These are phyloP conservation scores for Steatocranus sp. DNA, from an alignment of 2,797 vertebrate genomes.

Conservation along the genomic window DNA sequence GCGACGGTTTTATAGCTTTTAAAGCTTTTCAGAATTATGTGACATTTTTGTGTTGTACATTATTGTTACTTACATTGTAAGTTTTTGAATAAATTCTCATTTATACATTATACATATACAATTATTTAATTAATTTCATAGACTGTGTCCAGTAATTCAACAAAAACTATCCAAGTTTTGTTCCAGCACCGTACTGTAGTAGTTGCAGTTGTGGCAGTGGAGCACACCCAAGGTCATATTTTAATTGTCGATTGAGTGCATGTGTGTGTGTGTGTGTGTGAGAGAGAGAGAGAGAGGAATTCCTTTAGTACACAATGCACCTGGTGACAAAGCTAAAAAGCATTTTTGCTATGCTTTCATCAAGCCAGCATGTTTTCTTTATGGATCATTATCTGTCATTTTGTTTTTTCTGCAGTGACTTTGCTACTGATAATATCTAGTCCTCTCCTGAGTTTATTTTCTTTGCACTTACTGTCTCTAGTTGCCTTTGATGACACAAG, in stretches of 20 bases:
- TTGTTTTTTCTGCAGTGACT: constrained; percentile 17
- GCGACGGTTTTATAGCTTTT: background rate
- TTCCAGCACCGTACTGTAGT: background rate
- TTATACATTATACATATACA: background rate
- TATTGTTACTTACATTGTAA: background rate
- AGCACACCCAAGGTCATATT: background rate
- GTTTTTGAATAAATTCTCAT: background rate
- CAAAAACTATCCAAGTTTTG: background rate
- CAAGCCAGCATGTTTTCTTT: constrained; percentile 29
- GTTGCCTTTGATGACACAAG: background rate
- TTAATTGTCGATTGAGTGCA: background rate
- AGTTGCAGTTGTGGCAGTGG: background rate
- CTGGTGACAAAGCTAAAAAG: constrained; percentile 25
- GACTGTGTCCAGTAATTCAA: background rate
- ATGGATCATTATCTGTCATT: background rate
- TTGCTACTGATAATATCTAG: background rate
- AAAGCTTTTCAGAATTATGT: background rate
- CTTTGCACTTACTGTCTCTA: background rate
- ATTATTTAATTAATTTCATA: background rate
- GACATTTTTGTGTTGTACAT: background rate
- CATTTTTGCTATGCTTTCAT: constrained; percentile 18
- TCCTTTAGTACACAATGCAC: background rate
- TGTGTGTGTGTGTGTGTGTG: accelerated
- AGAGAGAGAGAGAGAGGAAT: background rate
- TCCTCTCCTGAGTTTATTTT: constrained; percentile 19